Base-by-base conservation (phyloP, 2,797 vertebrate species). In the Gymnoscopelus braueri region DNA sequence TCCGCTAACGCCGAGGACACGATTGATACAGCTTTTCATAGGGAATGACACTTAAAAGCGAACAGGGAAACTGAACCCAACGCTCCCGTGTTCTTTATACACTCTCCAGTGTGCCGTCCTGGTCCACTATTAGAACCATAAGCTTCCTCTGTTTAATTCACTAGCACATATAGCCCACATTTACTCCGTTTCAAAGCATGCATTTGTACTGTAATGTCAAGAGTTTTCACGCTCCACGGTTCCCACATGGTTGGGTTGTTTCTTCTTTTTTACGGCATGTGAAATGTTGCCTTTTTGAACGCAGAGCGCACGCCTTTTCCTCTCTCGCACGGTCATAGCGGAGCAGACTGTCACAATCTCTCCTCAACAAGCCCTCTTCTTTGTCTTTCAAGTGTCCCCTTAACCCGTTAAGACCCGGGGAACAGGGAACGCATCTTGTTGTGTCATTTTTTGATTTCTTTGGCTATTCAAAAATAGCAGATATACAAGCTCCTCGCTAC, bases 321-420 rank as follows among this genome's bases (percentile, higher is more conserved):
- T 4, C 57, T 11, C 59, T 35, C 57, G 26, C 26, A 6, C 65
- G 52, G 39, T 54, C 1, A 49, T 26, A 60, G 35, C n/a, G 14
- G 23, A 59, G 48, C 52, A 67, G 70, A 72, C 74, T 81, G 84
- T 75, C 79, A 56, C 67, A 67, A 72, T 78, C 66, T 79, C 72
- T 83, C 78, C 84, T 70, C 65, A 77, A 78, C 81, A 77, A 78
- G 57, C 19, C 75, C 24, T 12, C 63, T 47, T 71, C 71, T 80
- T 71, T 82, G 68, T 72, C 78, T 84, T 88, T 88, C 81, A 83
- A 82, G 83, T 81, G 79, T 83, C 82, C 79, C 67, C 74, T 85
- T 91, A 89, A 19, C 19, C 19, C 19, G 1, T 19, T 19, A 19
- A 19, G 19, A 1, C 19, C 19, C 19, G 19, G 19, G 19, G 1